These are phyloP conservation scores for Prolemur simus DNA, from an alignment of 2,113 vertebrate species.

Conservation along the genomic window DNA sequence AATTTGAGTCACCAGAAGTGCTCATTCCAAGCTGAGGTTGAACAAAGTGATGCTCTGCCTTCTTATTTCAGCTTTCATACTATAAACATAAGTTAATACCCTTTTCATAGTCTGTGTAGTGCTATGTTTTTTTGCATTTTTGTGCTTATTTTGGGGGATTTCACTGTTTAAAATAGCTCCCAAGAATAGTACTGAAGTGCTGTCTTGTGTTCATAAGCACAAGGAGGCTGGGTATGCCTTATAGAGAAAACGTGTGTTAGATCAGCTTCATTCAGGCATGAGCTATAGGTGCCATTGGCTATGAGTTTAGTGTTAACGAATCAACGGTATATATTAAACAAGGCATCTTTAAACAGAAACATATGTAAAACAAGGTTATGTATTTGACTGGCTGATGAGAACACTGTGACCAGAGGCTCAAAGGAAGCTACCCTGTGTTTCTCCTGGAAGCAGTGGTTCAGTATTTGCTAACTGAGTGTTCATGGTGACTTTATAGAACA, in stretches of 20 bases:
- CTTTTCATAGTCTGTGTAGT: background rate
- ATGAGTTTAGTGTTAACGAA: background rate
- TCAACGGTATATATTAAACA: conserved; percentile 3
- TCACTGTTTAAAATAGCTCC: background rate
- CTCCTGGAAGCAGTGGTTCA: background rate
- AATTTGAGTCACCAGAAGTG: background rate
- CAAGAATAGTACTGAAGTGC: background rate
- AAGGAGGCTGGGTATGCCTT: background rate
- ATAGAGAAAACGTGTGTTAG: background rate
- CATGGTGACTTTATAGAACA: background rate
- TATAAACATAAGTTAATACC: background rate
- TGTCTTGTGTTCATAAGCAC: background rate
- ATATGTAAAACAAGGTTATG: conserved; percentile 23
- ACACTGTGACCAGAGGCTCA: background rate
- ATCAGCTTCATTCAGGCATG: background rate
- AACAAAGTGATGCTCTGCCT: background rate
- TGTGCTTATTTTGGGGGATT: background rate
- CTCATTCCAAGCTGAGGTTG: background rate
- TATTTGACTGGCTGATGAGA: conserved; percentile 1
- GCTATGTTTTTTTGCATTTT: background rate
- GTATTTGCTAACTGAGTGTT: background rate
- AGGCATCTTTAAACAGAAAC: conserved; percentile 26
- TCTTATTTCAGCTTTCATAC: background rate
- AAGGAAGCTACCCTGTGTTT: background rate
- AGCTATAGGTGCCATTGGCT: background rate